Conservation (phyloP, 2,113 vertebrate species). For the Corythaeola cristata region DNA sequence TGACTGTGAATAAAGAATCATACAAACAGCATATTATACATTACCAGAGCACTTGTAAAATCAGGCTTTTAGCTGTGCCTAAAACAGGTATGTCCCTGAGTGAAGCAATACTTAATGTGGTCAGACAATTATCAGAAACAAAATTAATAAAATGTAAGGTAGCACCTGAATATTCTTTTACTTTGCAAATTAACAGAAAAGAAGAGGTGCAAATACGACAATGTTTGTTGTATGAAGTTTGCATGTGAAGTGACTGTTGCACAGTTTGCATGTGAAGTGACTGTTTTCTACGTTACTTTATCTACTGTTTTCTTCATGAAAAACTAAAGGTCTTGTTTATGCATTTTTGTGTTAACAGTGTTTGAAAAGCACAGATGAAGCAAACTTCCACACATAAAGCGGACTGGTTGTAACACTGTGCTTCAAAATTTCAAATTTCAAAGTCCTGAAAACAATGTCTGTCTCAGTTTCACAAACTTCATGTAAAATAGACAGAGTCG, state of each 20-base stretch:
- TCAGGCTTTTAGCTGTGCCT: neutral
- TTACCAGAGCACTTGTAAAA: neutral
- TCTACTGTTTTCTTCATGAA: neutral
- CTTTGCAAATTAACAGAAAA: neutral
- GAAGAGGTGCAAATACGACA: neutral
- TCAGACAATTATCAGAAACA: neutral
- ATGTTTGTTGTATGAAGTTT: fast-evolving
- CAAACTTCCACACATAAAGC: neutral
- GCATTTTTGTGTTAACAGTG: neutral
- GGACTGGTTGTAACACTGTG: neutral
- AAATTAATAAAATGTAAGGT: neutral
- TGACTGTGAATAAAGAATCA: neutral
- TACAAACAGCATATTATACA: neutral
- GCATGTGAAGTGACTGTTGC: neutral
- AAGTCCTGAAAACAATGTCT: neutral
- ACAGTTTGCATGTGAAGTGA: neutral
- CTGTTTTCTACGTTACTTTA: neutral
- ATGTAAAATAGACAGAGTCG: neutral
- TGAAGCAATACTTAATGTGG: neutral
- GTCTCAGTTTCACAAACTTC: neutral
- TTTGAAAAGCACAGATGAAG: neutral
- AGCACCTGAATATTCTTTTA: neutral
- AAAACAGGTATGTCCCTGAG: neutral
- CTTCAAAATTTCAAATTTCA: neutral
- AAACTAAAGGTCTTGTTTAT: neutral